Percentiles rank a stretch among this genome's conserved stretches.
These are phyloP conservation scores for Panthera uncia DNA, from an alignment of 2,113 vertebrate species.

Conservation along the genomic window DNA sequence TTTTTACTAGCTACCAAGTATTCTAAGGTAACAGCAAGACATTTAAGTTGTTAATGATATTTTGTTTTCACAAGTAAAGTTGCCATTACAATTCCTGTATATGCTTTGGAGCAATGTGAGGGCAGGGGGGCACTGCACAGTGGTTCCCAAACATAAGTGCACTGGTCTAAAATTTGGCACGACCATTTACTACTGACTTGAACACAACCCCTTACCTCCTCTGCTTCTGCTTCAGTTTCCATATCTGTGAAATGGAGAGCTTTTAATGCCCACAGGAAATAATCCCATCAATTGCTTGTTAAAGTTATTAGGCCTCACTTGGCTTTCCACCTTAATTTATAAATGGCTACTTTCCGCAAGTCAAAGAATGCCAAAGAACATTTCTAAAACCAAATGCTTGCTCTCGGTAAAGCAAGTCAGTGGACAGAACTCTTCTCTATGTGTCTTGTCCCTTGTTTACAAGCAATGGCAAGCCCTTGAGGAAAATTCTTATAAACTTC, in stretches of 20 bases:
- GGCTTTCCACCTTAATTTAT: neutral
- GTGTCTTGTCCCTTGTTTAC: neutral
- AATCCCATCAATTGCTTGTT: neutral
- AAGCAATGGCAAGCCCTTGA: neutral
- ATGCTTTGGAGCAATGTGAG: neutral
- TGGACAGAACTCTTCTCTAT: neutral
- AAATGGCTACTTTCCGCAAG: neutral
- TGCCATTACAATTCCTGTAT: neutral
- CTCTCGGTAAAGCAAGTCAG: neutral
- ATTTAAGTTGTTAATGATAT: neutral
- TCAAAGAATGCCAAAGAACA: slow-evolving; percentile 11
- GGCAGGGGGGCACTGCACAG: neutral
- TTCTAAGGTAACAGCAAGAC: neutral
- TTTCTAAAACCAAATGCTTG: neutral
- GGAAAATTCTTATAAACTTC: neutral
- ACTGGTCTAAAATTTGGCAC: neutral
- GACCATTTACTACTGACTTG: neutral
- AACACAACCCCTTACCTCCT: neutral
- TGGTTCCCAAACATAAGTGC: neutral
- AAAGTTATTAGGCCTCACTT: neutral
- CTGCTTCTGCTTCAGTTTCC: neutral
- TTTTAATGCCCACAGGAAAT: neutral
- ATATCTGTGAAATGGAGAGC: neutral
- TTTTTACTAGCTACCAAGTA: neutral
- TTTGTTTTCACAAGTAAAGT: neutral